Percentiles rank a stretch among this genome's conserved stretches.
Conservation (phyloP, 2,888 invertebrate genomes). For the Agonopterix arenella region DNA sequence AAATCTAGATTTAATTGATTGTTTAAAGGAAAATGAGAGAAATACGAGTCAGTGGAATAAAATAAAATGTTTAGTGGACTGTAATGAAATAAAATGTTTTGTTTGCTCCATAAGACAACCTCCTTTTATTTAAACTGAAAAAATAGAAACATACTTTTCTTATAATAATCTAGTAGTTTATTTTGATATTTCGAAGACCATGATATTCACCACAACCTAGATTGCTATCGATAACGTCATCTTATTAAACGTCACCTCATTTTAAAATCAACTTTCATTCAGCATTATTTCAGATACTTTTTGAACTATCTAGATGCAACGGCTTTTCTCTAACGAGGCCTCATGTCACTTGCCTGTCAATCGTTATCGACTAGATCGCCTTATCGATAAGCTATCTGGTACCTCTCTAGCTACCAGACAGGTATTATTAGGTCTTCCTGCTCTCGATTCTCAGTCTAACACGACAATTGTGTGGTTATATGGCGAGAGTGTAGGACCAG, state of each 20-base stretch:
- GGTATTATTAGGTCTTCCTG: conserved; percentile 74
- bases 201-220: too few relatives aligned
- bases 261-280: conserved; percentile 3
- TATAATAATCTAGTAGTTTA: too few relatives aligned
- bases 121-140: too few relatives aligned
- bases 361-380: conserved; percentile 23
- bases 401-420: conserved; percentile 57
- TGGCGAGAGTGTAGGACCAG: neutral
- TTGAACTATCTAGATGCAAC: conserved; percentile 9
- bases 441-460: conserved; percentile 53
- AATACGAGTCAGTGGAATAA: too few relatives aligned
- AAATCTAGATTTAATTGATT: neutral
- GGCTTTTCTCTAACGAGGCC: conserved; percentile 28
- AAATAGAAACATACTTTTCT: too few relatives aligned
- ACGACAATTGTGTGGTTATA: conserved; percentile 41
- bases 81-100: too few relatives aligned
- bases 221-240: too few relatives aligned
- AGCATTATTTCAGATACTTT: conserved; percentile 8
- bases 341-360: conserved; percentile 24
- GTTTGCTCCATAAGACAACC: too few relatives aligned
- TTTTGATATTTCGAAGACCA: too few relatives aligned
- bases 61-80: too few relatives aligned
- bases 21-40: too few relatives aligned
- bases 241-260: neutral
- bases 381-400: conserved; percentile 28